These are phyloP conservation scores for Furnarius figulus DNA, from an alignment of 2,113 vertebrate species.

Conservation along the genomic window DNA sequence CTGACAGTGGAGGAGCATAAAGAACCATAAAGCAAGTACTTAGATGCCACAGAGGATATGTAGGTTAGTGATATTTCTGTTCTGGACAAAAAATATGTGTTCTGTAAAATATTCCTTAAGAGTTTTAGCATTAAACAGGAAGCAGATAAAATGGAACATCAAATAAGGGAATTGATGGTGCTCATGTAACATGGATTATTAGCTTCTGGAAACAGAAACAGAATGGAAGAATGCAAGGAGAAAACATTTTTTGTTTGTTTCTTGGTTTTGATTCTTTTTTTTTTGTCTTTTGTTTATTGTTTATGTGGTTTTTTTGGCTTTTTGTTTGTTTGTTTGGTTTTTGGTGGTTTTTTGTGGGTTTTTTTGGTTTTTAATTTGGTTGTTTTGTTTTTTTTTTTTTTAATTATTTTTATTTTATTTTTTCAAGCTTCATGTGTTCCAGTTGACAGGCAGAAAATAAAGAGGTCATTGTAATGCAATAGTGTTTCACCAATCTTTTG, in stretches of 20 bases:
- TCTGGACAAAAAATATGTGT: background rate
- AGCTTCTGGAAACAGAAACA: background rate
- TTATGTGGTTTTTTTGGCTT: too few relatives aligned
- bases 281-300: too few relatives aligned
- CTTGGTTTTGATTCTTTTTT: too few relatives aligned
- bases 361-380: background rate
- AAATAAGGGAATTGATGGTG: background rate
- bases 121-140: background rate
- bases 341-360: too few relatives aligned
- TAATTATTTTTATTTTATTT: background rate
- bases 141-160: background rate
- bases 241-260: background rate
- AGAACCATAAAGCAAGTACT: background rate
- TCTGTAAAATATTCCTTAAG: background rate
- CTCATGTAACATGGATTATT: background rate
- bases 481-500: background rate
- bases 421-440: background rate
- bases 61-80: background rate
- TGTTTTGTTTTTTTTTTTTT: too few relatives aligned
- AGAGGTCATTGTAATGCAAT: background rate
- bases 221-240: background rate
- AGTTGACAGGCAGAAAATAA: background rate
- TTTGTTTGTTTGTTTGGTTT: too few relatives aligned
- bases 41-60: background rate
- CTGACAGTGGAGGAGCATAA: background rate